Evolutionary conservation across 2,888 invertebrate genomes (phyloP), one percentile per base, ranked within the genome.

Genomic region (Suillia variegata): DNA sequence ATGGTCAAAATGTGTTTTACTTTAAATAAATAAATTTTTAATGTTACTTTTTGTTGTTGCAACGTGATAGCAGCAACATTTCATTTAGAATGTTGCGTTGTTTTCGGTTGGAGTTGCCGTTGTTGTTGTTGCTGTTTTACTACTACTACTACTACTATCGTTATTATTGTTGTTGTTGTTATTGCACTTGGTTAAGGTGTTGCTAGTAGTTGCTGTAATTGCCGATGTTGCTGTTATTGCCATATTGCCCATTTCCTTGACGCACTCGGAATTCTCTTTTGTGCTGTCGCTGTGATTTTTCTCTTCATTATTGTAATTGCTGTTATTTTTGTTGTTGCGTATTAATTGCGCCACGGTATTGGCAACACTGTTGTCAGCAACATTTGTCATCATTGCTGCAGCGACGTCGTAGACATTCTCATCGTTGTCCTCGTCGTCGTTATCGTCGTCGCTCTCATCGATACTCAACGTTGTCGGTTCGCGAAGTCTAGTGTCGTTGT

Each of bases 1-100:
- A 72, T 74, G 70, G 72, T 73, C 76, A 71, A 67, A 68, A 66
- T 66, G 22, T 52, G 22, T 54, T 34, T 54, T 50, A n/a, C 38
- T 53, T 22, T 15, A 17, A 54, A 18, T 58, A 52, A n/a, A 52
- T 20, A 22, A 62, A 64, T 58, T 64, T 59, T 69, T 66, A 38
- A 21, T 49, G 64, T 33, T 49, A 67, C 49, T 26, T 33, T 47
- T 20, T 47, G 42, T 34, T 3, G 49, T 26, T 12, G 54, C 57
- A 54, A 52, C 58, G 58, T 58, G 58, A n/a, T 57, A 51, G 50
- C 22, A 53, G 53, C 53, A 54, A 56, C 34, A 13, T 56, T 52
- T 22, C 33, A 2, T 54, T 20, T 45, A 42, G 26, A 6, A 18
- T 54, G 48, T 45, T 24, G 57, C n/a, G 48, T 15, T n/a, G n/a